Conservation (phyloP, 2,113 vertebrate genomes). For the Nerophis ophidion region DNA sequence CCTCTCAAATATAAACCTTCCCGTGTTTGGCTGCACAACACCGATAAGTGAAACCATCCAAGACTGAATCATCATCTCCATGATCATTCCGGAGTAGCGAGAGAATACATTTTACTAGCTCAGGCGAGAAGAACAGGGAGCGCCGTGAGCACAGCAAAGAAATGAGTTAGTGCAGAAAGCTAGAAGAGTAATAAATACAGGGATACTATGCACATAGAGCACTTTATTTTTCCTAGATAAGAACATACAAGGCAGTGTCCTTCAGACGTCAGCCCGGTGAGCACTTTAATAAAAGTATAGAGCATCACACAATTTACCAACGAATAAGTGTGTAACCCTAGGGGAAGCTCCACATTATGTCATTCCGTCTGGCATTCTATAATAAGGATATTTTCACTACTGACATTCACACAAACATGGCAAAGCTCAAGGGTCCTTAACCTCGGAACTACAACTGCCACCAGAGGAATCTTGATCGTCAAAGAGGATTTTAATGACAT, state of each 20-base stretch:
- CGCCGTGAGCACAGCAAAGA: too few species aligned
- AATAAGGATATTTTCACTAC: constrained; percentile 26
- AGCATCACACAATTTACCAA: constrained; percentile 8
- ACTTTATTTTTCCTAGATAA: constrained; percentile 11
- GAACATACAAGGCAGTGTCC: neutral
- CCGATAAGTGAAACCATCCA: constrained; percentile 29
- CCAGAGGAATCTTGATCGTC: neutral
- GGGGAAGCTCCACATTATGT: constrained; percentile 26
- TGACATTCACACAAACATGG: constrained; percentile 6
- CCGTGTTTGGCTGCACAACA: constrained; percentile 29
- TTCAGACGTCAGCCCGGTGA: constrained; percentile 13
- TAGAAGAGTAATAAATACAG: constrained; percentile 2
- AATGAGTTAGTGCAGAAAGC: constrained; percentile 4
- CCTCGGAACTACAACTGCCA: neutral
- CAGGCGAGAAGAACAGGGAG: constrained; percentile 14
- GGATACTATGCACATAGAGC: too few species aligned
- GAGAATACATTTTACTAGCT: constrained; percentile 38
- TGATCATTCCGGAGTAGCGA: constrained; percentile 33
- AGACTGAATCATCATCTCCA: constrained; percentile 36
- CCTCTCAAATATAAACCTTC: constrained; percentile 21
- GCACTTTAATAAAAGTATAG: constrained; percentile 21
- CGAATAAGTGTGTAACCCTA: constrained; percentile 8
- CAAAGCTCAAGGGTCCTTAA: neutral
- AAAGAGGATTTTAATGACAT: constrained; percentile 7
- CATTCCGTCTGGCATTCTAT: neutral